Evolutionary conservation across 2,888 invertebrate genomes (phyloP).

Genomic region (Minunthozetes semirufus): DNA sequence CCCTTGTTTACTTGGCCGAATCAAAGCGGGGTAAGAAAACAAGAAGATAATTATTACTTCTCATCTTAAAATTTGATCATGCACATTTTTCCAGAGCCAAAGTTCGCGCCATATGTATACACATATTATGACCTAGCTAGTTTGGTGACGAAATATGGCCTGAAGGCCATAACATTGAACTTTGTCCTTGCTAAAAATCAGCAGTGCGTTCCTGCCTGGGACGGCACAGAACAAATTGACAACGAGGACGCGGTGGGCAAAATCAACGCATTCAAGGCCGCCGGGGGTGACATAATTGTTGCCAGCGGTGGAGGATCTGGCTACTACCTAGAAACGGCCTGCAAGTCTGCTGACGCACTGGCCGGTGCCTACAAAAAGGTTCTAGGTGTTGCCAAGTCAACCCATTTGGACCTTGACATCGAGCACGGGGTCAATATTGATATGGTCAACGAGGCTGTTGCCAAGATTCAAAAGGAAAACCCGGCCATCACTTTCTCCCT

Average conservation of each 20-base stretch:
- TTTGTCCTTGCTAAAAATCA: conserved; percentile 11
- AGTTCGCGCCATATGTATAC: not conserved
- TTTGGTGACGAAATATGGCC: not conserved
- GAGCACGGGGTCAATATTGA: conserved; percentile 12
- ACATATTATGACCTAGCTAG: not conserved
- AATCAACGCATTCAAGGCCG: conserved; percentile 12
- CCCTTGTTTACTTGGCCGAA: too few species aligned
- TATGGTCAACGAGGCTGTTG: conserved; percentile 11
- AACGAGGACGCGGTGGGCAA: not conserved
- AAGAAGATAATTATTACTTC: too few species aligned
- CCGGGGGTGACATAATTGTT: conserved; percentile 30
- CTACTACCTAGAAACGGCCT: conserved; percentile 15
- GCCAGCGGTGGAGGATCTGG: conserved; percentile 26
- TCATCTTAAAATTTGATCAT: too few species aligned
- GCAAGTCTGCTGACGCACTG: not conserved
- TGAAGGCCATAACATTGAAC: conserved; percentile 19
- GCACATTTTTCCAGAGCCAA: not conserved
- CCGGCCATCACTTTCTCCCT: conserved; percentile 23
- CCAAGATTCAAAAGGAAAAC: not conserved
- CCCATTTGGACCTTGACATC: conserved; percentile 36
- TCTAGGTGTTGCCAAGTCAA: not conserved
- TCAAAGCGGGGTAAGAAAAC: too few species aligned
- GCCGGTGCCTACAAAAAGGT: conserved; percentile 23
- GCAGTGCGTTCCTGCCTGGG: conserved; percentile 24
- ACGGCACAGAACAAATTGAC: not conserved